A percentile compares a stretch with the other conserved stretches of the same genome.
These are phyloP conservation scores for Cygnus olor DNA, from an alignment of 2,797 vertebrate species.

Conservation along the genomic window DNA sequence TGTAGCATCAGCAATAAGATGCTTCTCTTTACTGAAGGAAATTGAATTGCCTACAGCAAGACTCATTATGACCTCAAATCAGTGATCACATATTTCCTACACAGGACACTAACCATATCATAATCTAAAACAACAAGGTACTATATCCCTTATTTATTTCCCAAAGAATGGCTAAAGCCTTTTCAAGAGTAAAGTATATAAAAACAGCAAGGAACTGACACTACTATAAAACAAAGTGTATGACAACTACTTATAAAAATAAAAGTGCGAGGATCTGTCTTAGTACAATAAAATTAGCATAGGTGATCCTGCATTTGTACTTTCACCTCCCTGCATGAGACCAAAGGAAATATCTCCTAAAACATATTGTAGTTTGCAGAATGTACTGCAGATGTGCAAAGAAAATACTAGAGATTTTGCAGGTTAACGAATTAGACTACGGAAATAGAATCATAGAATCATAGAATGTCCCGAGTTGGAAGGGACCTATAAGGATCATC, in stretches of 20 bases:
- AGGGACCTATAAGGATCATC: too few relatives aligned
- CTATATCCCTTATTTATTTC: slow-evolving; percentile 17
- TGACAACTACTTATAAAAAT: neutral
- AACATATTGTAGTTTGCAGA: neutral
- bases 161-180: neutral
- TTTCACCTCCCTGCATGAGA: neutral
- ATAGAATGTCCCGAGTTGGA: too few relatives aligned
- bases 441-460: neutral
- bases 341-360: neutral
- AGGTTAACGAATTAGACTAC: neutral
- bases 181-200: slow-evolving; percentile 19
- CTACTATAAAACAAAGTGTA: neutral
- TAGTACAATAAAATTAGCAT: neutral
- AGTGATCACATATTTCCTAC: slow-evolving; percentile 11
- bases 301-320: neutral
- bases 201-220: slow-evolving; percentile 1
- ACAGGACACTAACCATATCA: neutral
- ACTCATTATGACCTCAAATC: slow-evolving; percentile 41
- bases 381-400: neutral
- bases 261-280: neutral
- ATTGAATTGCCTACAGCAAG: neutral
- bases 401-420: neutral
- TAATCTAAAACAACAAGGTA: slow-evolving; percentile 17
- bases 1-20: neutral
- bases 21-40: neutral